Conservation (phyloP, 2,797 vertebrate genomes). For the Jordanella pulchra region DNA sequence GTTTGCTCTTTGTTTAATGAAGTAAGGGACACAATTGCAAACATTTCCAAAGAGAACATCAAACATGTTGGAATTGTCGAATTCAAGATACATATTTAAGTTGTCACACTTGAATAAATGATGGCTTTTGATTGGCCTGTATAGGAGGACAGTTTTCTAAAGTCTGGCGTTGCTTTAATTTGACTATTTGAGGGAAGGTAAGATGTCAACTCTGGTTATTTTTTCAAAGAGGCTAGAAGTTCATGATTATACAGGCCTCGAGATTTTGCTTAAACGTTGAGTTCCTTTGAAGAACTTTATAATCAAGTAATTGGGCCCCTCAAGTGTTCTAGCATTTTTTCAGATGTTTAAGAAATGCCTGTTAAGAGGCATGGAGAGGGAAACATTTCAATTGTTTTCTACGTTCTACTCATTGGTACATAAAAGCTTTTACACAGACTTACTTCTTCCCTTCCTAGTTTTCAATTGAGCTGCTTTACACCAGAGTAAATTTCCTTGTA, state of each 20-base stretch:
- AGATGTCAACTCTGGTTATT: not conserved
- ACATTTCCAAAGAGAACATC: not conserved
- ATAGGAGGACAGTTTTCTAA: not conserved
- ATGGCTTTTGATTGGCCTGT: not conserved
- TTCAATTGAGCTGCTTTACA: not conserved
- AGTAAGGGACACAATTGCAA: not conserved
- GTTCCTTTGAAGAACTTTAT: conserved; percentile 5
- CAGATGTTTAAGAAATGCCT: conserved; percentile 3
- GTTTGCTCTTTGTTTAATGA: conserved; percentile 23
- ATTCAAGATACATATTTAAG: conserved; percentile 3
- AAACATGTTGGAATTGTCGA: conserved; percentile 1
- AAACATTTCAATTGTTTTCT: conserved; percentile 2
- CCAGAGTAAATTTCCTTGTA: not conserved
- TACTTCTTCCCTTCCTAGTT: not conserved
- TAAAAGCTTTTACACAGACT: not conserved
- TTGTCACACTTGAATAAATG: not conserved
- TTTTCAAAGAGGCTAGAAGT: conserved; percentile 18
- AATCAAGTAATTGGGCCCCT: conserved; percentile 13
- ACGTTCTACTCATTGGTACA: not conserved
- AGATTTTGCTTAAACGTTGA: conserved; percentile 38
- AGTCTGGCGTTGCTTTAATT: conserved; percentile 1
- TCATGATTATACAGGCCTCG: conserved; percentile 17
- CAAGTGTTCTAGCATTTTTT: not conserved
- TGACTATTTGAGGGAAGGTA: conserved; percentile 3
- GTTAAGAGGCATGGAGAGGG: conserved; percentile 8